A percentile compares a stretch with the other conserved stretches of the same genome.
Evolutionary conservation across 1,140 invertebrate genomes (phyloP).

Genomic region (Penaeus indicus): DNA sequence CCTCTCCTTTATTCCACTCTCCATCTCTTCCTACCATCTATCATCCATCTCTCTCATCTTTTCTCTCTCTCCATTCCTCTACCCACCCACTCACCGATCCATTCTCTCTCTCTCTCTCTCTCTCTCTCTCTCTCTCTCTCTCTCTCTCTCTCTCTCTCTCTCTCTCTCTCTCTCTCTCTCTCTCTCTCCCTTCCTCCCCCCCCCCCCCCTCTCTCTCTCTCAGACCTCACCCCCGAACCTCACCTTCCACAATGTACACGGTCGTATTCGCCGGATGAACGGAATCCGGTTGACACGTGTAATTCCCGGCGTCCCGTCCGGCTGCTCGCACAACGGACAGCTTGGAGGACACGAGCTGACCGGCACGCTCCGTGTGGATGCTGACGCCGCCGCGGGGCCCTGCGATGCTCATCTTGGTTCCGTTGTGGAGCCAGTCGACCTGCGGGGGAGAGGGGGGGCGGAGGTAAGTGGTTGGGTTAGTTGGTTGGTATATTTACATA

Average conservation of each 20-base stretch:
- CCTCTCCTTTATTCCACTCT: too few relatives aligned
- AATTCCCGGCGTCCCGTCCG: conserved; percentile 31
- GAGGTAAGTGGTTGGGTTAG: not conserved
- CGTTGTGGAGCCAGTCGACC: conserved; percentile 46
- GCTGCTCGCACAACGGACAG: conserved; percentile 34
- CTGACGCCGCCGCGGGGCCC: conserved; percentile 36
- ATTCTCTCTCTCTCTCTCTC: too few relatives aligned
- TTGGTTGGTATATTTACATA: not conserved
- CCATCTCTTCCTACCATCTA: too few relatives aligned
- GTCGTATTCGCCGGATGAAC: conserved; percentile 38
- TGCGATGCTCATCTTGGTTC: conserved; percentile 28
- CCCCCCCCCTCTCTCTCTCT: not conserved
- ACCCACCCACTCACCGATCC: too few relatives aligned
- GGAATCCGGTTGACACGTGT: conserved; percentile 37
- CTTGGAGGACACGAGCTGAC: conserved; percentile 44
- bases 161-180: too few relatives aligned
- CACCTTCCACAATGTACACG: conserved; percentile 42
- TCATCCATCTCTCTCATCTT: too few relatives aligned
- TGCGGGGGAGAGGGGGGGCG: not conserved
- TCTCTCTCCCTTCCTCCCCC: too few relatives aligned
- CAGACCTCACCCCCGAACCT: not conserved
- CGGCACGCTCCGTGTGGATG: conserved; percentile 44
- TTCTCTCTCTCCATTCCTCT: too few relatives aligned
- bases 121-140: too few relatives aligned
- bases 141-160: too few relatives aligned